A percentile compares a stretch with the other conserved stretches of the same genome.
These are phyloP conservation scores for Neoascia interrupta DNA, from an alignment of 2,888 invertebrate genomes.

Conservation along the genomic window DNA sequence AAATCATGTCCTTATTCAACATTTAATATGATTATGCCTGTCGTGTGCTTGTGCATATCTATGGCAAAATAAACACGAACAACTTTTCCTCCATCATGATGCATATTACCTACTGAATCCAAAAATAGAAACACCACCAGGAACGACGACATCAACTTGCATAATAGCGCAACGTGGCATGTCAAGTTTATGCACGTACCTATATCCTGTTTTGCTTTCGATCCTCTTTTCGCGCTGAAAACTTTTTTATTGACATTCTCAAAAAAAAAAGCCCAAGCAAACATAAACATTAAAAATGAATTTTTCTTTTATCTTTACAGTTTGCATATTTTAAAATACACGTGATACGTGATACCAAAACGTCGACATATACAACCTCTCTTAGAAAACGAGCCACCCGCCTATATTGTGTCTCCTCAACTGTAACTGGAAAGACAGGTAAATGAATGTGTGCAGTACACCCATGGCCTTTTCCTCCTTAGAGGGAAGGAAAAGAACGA, in stretches of 20 bases:
- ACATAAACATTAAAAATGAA: slow-evolving; percentile 24
- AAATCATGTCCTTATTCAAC: too few relatives aligned
- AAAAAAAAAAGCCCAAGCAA: slow-evolving; percentile 1
- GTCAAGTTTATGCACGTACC: slow-evolving; percentile 7
- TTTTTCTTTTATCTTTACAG: slow-evolving; percentile 2
- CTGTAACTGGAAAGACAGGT: slow-evolving; percentile 50
- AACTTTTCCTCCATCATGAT: not conserved
- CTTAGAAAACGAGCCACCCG: slow-evolving; percentile 3
- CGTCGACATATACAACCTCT: not conserved
- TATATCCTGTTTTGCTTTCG: slow-evolving; percentile 12
- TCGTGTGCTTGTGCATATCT: slow-evolving; percentile 41
- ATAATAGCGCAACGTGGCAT: slow-evolving; percentile 20
- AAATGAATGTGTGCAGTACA: too few relatives aligned
- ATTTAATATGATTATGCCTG: slow-evolving; percentile 18
- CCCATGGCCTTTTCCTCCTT: slow-evolving; percentile 1
- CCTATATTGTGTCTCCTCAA: slow-evolving; percentile 12
- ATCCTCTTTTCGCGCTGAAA: not conserved
- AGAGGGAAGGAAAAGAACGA: not conserved
- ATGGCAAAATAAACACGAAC: slow-evolving; percentile 23
- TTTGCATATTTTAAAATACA: slow-evolving; percentile 16
- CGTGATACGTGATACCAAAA: slow-evolving; percentile 1
- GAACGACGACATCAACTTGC: slow-evolving; percentile 1
- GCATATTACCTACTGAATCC: slow-evolving; percentile 13
- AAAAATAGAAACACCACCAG: slow-evolving; percentile 8
- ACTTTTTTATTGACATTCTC: not conserved